Evolutionary conservation across 2,113 vertebrate species (phyloP), one percentile per base, ranked within the genome.

Genomic region (Cyprinus carpio): DNA sequence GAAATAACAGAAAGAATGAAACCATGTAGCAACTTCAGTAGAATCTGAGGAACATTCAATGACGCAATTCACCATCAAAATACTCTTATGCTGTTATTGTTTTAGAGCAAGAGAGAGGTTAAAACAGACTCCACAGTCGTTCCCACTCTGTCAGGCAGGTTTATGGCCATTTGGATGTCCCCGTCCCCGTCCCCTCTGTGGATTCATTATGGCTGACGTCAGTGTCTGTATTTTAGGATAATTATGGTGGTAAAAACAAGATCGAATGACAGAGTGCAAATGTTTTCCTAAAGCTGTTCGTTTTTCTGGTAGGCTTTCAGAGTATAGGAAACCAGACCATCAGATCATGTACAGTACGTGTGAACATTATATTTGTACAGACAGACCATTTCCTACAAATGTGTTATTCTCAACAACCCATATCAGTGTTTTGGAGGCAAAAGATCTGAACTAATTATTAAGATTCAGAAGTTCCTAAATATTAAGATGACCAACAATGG

Each of bases 221-320:
- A 54, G 62, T 46, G 67, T 11, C 81, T 87, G n/a, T 20, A 79
- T 83, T 75, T 72, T 40, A 60, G 78, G 18, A 67, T 16, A 78
- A 79, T 82, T 86, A 84, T 13, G 13, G 46, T 64, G 40, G 7
- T 49, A 51, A 78, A 78, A 87, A 77, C 27, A 72, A 75, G 15
- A 62, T 29, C 40, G 51, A 71, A 78, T 78, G 56, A 78, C 72
- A 3, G 34, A 72, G 49, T 56, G 40, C 23, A 85, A 65, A 83
- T 81, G 62, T 37, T 56, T 87, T 54, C 71, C 74, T 76, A 81
- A 67, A 74, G 81, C 75, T 67, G 29, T 37, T 71, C 16, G 0
- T 16, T 78, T 78, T 58, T 60, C 51, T 58, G 40, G 12, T 9
- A 11, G 75, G 75, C 4, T 58, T 67, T 71, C 6, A 71, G 43